Percentiles rank a stretch among this genome's conserved stretches.
These are phyloP conservation scores for Drosophila sp. DNA, from an alignment of 1,140 invertebrate genomes.

Conservation along the genomic window DNA sequence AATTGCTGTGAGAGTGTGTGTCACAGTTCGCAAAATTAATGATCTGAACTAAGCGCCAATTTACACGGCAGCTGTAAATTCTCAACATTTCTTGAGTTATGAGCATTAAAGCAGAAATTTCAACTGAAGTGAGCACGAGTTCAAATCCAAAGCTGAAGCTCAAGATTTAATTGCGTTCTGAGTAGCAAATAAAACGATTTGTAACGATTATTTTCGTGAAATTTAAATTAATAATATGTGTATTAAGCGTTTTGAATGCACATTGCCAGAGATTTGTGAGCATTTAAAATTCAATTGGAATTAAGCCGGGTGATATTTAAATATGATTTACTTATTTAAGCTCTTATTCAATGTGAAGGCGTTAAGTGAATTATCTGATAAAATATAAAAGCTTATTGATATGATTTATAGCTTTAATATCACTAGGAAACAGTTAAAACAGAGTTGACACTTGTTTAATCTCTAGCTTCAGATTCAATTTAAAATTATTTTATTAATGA, in stretches of 20 bases:
- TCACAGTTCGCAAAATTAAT: constrained; percentile 27
- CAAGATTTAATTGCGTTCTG: constrained; percentile 29
- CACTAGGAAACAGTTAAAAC: too few species aligned
- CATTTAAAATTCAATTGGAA: constrained; percentile 5
- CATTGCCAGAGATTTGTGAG: background rate
- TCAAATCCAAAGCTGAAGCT: background rate
- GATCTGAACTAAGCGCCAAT: constrained; percentile 61
- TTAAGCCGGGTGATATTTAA: background rate
- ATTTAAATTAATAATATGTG: constrained; percentile 19
- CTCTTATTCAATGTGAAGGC: background rate
- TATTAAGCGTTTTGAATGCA: constrained; percentile 11
- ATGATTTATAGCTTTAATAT: background rate
- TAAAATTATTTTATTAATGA: too few species aligned
- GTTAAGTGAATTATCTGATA: background rate
- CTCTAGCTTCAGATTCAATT: too few species aligned
- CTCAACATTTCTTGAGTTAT: constrained; percentile 34
- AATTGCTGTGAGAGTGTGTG: constrained; percentile 60
- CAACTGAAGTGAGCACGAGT: too few species aligned
- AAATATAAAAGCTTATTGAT: background rate
- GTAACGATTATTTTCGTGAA: constrained; percentile 26
- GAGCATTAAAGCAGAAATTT: constrained; percentile 24
- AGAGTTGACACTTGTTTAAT: too few species aligned
- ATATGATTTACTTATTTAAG: background rate
- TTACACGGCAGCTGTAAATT: constrained; percentile 44
- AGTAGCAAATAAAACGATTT: constrained; percentile 38